Base-by-base conservation (phyloP, 2,888 invertebrate genomes). In the Acleris holmiana region DNA sequence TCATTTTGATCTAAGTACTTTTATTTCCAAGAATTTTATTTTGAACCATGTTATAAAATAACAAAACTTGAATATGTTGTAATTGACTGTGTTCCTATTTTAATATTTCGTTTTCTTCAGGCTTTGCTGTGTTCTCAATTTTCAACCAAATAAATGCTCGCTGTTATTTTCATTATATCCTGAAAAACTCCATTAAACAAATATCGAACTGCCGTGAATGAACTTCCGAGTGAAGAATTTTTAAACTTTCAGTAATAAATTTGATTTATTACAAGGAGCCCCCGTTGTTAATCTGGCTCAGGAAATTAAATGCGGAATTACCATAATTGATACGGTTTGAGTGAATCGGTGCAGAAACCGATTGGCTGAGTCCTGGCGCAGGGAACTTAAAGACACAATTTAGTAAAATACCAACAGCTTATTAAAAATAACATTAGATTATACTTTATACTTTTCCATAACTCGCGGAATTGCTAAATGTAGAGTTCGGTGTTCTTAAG, bases 241-340 rank as follows among this genome's bases (percentile, higher is more conserved):
- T 78, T 77, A 82, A 84, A 83, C 80, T 82, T 82, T 70, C 70
- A 69, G 68, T 76, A 80, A 86, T 90, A 88, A 90, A 91, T 89
- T 87, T 88, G 83, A 84, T 89, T 90, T 91, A 91, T 88, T 83
- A 82, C 84, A 70, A 73, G 79, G 79, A 82, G 85, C 84, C 82
- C 77, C 80, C 75, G 74, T 82, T 79, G 87, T 87, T 90, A 91
- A 91, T 91, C 88, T 83, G 81, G 74, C 71, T 71, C 89, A 91
- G 92, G 92, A 92, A 92, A 91, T 92, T 92, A 91, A 92, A 89
- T 83, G 78, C 71, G 81, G 86, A 83, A 91, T 92, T 90, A 89
- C 85, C 91, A 92, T 92, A 92, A 92, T 91, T 91, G 91, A 91
- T 91, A 89, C 89, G 87, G 82, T 85, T 87, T 81, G 73, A 78